Base-by-base conservation (phyloP, 2,888 invertebrate species). In the Latrodectus elegans region DNA sequence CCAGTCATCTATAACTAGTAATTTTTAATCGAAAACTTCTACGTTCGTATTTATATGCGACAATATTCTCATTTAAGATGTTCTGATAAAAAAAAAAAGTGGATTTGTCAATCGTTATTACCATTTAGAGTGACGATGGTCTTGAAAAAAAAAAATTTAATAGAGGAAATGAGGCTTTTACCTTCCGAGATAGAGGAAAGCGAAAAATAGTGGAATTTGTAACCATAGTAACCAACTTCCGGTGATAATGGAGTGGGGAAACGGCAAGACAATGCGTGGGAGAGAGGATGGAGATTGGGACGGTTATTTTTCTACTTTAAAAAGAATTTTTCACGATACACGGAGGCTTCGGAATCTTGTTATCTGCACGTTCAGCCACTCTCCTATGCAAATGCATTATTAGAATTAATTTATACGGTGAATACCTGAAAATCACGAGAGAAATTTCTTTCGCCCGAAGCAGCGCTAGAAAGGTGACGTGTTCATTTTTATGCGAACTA, bases 151-250 rank as follows among this genome's bases (percentile, higher is more conserved):
- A 8, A 52, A 65, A 67, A 73, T 81, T 74, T 73, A 73, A 74
- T 81, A 73, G 81, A 74, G 60, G 74, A 73, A 73, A 73, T 74
- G 81, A 80, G 60, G 14, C 67, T 81, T 81, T 73, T 81, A 73
- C 80, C 73, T 81, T 81, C 73, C 65, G 73, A 55, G 51, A 49
- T 15, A 73, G 65, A 53, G 14, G 12, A 60, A 60, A 4, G 38
- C 11, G 67, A 72, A 14, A 67, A 74, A 52, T 65, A 73, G 26
- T 12, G 81, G 81, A 81, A 81, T 81, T 74, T 81, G 81, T 81
- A 74, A 74, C 81, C 67, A 81, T 81, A 53, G 81, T 52, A 81
- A 81, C 81, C 72, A 26, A 52, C 17, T 51, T 53, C 71, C 26
- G 22, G 53, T 60, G 79, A 17, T 73, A 81, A 81, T 81, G 81